phyloP scores from a whole-genome alignment of 23 tunicate species.

The Botrylloides violaceus region DNA sequence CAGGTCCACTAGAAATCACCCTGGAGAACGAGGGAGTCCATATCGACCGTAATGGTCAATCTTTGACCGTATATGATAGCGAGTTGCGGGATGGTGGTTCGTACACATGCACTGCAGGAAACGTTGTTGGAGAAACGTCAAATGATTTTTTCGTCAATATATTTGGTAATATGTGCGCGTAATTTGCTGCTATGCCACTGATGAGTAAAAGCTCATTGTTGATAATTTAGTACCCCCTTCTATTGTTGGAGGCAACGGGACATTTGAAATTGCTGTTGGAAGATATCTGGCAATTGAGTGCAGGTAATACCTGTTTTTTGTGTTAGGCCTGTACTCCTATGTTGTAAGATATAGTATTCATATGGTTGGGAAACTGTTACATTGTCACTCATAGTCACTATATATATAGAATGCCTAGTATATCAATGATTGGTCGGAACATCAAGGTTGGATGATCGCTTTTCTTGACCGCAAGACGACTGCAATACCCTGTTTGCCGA shows the following conservation, averaged over 20 bases:
- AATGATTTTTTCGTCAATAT: constrained; percentile 44
- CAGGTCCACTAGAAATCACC: constrained; percentile 24
- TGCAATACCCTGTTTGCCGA: no score
- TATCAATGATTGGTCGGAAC: no score
- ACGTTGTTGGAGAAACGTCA: constrained; percentile 65
- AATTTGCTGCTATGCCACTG: background rate
- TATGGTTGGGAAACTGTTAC: no score
- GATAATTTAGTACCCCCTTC: constrained; percentile 37
- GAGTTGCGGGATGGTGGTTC: constrained; percentile 47
- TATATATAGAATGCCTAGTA: no score
- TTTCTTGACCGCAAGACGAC: no score
- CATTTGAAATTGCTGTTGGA: constrained; percentile 9
- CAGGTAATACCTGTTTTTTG: constrained; percentile 8
- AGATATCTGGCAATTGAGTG: constrained; percentile 24
- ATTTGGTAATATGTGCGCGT: no score
- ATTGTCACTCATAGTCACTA: no score
- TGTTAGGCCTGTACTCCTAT: no score
- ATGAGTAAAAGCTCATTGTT: background rate
- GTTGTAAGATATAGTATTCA: no score
- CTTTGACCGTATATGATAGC: constrained; percentile 48
- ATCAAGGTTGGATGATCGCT: no score
- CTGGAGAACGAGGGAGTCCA: constrained; percentile 50
- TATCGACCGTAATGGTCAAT: constrained; percentile 32
- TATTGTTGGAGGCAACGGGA: constrained; percentile 18
- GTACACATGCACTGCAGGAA: constrained; percentile 63